Evolutionary conservation across 2,113 vertebrate genomes (phyloP).

Genomic region (Epinephelus lanceolatus): DNA sequence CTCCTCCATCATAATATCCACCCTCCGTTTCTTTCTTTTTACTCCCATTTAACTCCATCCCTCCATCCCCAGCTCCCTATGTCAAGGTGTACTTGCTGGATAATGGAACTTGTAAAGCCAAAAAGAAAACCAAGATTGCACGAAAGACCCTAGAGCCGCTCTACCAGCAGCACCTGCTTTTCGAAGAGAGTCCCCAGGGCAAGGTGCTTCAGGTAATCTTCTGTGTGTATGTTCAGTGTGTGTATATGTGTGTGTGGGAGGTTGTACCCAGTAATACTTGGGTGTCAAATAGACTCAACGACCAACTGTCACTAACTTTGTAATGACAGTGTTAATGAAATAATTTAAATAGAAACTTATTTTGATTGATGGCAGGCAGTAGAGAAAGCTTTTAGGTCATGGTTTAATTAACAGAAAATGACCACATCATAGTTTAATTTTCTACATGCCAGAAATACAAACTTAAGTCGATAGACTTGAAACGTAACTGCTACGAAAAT

Average conservation of each 20-base stretch:
- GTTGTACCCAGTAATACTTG: not conserved
- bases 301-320: not conserved
- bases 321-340: not conserved
- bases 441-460: not conserved
- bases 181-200: constrained; percentile 97
- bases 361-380: not conserved
- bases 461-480: not conserved
- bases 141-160: constrained; percentile 99
- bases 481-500: not conserved
- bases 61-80: constrained; percentile 89
- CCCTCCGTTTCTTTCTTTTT: not conserved
- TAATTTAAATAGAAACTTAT: not conserved
- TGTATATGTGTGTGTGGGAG: not conserved
- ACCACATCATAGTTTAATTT: not conserved
- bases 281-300: not conserved
- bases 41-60: not conserved
- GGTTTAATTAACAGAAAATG: not conserved
- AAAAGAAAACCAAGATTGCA: constrained; percentile 99
- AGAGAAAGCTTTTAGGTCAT: not conserved
- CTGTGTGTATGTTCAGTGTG: not conserved
- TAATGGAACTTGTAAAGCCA: constrained; percentile 96
- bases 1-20: not conserved
- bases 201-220: constrained; percentile 97
- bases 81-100: constrained; percentile 99
- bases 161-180: constrained; percentile 97